These are phyloP conservation scores for Eospalax fontanierii DNA, from an alignment of 2,797 vertebrate genomes.

Conservation along the genomic window DNA sequence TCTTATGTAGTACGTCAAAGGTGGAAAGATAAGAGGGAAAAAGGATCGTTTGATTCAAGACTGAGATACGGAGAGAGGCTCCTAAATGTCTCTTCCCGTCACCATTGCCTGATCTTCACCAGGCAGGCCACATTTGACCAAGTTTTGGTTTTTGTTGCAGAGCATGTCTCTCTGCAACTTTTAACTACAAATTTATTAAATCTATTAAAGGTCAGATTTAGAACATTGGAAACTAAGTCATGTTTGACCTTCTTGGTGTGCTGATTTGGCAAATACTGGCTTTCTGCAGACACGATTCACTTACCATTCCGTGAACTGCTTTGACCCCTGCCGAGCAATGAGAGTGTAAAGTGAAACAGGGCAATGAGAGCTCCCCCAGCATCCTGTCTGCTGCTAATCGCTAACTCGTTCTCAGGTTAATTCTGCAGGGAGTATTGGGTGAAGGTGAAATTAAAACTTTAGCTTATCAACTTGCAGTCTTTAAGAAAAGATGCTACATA, in stretches of 20 bases:
- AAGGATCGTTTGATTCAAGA: too few species aligned
- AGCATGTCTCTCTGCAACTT: neutral
- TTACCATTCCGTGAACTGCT: neutral
- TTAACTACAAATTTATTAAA: neutral
- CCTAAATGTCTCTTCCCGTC: neutral
- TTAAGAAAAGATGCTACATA: neutral
- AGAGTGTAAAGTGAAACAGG: neutral
- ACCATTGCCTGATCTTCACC: neutral
- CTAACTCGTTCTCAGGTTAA: neutral
- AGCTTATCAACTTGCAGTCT: neutral
- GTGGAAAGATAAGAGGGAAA: neutral
- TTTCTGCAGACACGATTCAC: neutral
- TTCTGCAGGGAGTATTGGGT: neutral
- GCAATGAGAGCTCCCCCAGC: neutral
- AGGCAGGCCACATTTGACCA: neutral
- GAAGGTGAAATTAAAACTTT: neutral
- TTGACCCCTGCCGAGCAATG: too few species aligned
- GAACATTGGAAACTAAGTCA: neutral
- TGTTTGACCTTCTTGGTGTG: neutral
- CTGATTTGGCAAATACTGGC: neutral
- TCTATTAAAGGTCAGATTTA: neutral
- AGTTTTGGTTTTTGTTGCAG: neutral
- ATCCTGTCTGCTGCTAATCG: neutral
- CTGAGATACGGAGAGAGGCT: neutral
- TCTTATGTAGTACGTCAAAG: neutral